These are phyloP conservation scores for Urechis unicinctus DNA, from an alignment of 2,888 invertebrate species.

Conservation along the genomic window DNA sequence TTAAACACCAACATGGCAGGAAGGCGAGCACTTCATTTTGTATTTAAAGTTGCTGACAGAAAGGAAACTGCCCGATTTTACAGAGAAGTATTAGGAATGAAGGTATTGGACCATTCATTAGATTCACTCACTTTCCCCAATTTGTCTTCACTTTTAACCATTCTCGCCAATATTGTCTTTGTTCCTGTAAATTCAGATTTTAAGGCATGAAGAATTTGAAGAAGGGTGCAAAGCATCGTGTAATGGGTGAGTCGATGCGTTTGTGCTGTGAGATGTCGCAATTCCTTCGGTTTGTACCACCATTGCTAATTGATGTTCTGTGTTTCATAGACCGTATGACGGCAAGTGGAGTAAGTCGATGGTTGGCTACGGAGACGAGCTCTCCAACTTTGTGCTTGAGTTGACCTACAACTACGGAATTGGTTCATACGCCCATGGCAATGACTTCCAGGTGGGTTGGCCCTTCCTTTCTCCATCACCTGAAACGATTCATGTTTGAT, in stretches of 20 bases:
- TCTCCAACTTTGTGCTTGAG: slow-evolving; percentile 89
- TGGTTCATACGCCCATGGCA: slow-evolving; percentile 77
- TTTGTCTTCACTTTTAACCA: no score
- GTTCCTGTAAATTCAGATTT: slow-evolving; percentile 57
- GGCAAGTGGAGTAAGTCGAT: slow-evolving; percentile 99
- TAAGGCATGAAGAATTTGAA: slow-evolving; percentile 94
- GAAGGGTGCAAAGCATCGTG: slow-evolving; percentile 96
- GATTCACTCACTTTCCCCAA: no score
- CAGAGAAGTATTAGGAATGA: slow-evolving; percentile 86
- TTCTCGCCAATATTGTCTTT: background rate
- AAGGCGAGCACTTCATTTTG: slow-evolving; percentile 81
- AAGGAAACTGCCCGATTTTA: slow-evolving; percentile 80
- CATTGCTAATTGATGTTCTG: no score
- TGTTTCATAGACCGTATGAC: slow-evolving; percentile 97
- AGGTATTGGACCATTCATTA: no score
- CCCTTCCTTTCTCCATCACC: background rate
- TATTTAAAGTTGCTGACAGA: slow-evolving; percentile 90
- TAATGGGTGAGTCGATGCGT: slow-evolving; percentile 74
- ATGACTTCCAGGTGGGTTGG: slow-evolving; percentile 67
- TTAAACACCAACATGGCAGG: no score
- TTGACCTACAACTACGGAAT: slow-evolving; percentile 96
- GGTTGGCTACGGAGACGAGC: slow-evolving; percentile 96
- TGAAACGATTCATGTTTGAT: background rate
- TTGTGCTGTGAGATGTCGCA: no score
- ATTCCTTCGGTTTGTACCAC: background rate